Conservation (phyloP, 2,888 invertebrate genomes). For the Sceliomorpha sp. region DNA sequence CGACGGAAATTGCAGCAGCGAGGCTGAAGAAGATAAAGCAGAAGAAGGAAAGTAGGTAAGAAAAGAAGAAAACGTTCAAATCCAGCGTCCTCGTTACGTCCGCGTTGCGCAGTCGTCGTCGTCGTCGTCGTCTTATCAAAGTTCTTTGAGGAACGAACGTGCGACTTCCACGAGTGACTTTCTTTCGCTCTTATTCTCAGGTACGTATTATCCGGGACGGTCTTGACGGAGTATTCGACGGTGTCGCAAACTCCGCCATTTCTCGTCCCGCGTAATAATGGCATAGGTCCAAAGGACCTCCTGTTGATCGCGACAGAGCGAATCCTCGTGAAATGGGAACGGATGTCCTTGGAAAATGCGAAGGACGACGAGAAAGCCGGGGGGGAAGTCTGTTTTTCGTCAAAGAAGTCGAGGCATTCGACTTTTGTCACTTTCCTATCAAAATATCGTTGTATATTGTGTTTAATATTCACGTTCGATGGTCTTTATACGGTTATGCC, state of each 20-base stretch:
- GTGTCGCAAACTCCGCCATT: constrained; percentile 12
- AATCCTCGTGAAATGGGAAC: too few species aligned
- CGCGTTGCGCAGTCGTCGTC: constrained; percentile 10
- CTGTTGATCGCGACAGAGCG: constrained; percentile 37
- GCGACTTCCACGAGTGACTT: constrained; percentile 32
- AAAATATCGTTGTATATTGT: too few species aligned
- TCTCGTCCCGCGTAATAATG: constrained; percentile 22
- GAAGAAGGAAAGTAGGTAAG: too few species aligned
- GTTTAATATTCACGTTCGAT: too few species aligned
- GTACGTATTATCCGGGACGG: constrained; percentile 30
- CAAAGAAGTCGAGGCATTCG: too few species aligned
- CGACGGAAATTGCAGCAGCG: too few species aligned
- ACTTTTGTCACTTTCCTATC: too few species aligned
- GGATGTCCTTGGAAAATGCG: too few species aligned
- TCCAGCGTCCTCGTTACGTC: constrained; percentile 1
- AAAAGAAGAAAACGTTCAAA: constrained; percentile 5
- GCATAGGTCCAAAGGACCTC: constrained; percentile 25
- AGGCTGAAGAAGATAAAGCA: not conserved
- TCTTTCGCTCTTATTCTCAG: constrained; percentile 44
- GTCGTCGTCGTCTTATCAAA: constrained; percentile 29
- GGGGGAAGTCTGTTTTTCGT: too few species aligned
- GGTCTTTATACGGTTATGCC: too few species aligned
- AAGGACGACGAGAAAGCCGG: too few species aligned
- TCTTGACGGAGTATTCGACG: constrained; percentile 14
- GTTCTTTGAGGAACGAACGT: constrained; percentile 13